Evolutionary conservation across 2,888 invertebrate species (phyloP), one percentile per base, ranked within the genome.

Genomic region (Apamea sordens): DNA sequence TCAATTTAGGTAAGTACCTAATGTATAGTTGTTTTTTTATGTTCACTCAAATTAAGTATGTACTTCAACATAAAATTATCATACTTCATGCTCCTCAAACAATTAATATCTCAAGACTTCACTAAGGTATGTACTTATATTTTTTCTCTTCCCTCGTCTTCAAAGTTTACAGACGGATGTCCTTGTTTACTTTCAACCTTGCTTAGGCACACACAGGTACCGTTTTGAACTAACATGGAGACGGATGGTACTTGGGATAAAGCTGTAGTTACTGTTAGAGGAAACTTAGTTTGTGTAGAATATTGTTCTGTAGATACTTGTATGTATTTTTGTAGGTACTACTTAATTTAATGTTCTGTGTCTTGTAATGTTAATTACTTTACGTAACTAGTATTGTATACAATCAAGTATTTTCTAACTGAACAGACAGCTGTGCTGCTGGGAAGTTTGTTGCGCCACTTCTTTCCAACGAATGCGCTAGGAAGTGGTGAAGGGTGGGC

Each of bases 101-200:
- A 72, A 64, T 59, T 63, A 28, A 59, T 61, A 50, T 73, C 76
- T 77, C 13, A 63, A 77, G 13, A n/a, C 15, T 64, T 65, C 11
- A 15, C 72, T 24, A 36, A 44, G 3, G 18, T 28, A n/a, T n/a
- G n/a, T n/a, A 36, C 6, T 21, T n/a, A 15, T 32, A 61, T 75
- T 81, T 86, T 71, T 77, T 73, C 59, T 47, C 59, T 79, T 84
- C 70, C 76, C 67, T 65, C 28, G 61, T 77, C 32, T 78, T 76
- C 44, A n/a, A 76, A 65, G 84, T 84, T 80, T 80, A 83, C 56
- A 65, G 28, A 82, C 85, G 82, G 86, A 88, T 86, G 76, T 82
- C 77, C 68, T 47, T 89, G 83, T 89, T 87, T 88, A 77, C 79
- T 59, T 79, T 88, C 32, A 82, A 87, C 82, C 80, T 88, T 78